Evolutionary conservation across 2,888 invertebrate genomes (phyloP).

Genomic region (Brachypalpus laphriformis): DNA sequence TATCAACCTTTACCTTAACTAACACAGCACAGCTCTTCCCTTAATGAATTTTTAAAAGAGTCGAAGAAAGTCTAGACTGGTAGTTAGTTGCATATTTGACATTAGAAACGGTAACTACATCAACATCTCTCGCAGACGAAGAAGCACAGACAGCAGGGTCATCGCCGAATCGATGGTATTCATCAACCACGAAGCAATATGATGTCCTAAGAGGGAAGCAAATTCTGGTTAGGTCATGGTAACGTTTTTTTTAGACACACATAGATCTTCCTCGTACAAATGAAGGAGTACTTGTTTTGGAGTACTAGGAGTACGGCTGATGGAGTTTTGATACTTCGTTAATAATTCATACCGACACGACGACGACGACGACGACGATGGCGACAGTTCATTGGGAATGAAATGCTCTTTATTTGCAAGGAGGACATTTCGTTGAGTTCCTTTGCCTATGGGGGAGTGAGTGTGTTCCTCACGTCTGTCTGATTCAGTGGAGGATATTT

Average conservation of each 20-base stretch:
- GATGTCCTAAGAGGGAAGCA: conserved; percentile 33
- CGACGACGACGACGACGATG: background rate
- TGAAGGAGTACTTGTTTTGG: background rate
- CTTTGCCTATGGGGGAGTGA: background rate
- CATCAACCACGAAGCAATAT: conserved; percentile 50
- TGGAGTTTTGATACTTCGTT: conserved; percentile 45
- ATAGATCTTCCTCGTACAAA: background rate
- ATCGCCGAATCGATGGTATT: conserved; percentile 44
- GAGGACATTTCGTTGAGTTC: conserved; percentile 18
- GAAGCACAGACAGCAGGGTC: conserved; percentile 3
- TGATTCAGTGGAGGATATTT: conserved; percentile 25
- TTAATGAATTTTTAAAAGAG: conserved; percentile 69
- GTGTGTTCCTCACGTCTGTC: conserved; percentile 24
- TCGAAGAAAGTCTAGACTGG: conserved; percentile 55
- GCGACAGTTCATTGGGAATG: conserved; percentile 20
- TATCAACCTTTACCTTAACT: conserved; percentile 11
- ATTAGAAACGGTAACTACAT: conserved; percentile 42
- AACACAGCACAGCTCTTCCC: conserved; percentile 18
- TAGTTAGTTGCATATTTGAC: conserved; percentile 54
- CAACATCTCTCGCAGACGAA: conserved; percentile 31
- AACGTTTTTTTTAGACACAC: background rate
- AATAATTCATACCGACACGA: conserved; percentile 55
- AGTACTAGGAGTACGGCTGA: background rate
- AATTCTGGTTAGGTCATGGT: background rate
- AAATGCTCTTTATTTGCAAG: conserved; percentile 40